These are phyloP conservation scores for Theonella swinhoei DNA, from an alignment of 37 sponge, comb jelly and placozoan genomes.

Conservation along the genomic window DNA sequence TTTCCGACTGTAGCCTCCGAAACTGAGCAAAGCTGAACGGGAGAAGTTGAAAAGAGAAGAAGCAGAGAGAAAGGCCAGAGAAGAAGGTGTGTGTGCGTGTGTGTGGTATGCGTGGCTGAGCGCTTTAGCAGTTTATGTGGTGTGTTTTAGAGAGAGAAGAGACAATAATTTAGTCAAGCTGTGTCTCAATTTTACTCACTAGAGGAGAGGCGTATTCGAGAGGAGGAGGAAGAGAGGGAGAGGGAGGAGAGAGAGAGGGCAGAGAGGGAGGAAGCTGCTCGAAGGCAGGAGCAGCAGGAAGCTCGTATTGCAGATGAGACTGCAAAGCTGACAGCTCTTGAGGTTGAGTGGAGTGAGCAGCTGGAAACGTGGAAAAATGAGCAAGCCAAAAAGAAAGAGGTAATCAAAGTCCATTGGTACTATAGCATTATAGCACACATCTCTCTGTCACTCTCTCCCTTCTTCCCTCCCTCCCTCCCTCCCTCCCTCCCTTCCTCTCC, in stretches of 20 bases:
- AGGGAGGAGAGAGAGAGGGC: constrained; percentile 41
- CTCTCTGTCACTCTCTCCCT: too few species aligned
- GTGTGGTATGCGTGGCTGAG: too few species aligned
- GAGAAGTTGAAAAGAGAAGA: constrained; percentile 74
- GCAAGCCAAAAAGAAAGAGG: constrained; percentile 38
- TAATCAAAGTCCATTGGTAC: too few species aligned
- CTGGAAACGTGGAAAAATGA: constrained; percentile 58
- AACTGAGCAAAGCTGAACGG: constrained; percentile 62
- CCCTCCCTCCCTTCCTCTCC: not conserved
- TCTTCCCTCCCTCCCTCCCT: too few species aligned
- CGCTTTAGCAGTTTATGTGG: too few species aligned
- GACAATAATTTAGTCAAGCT: too few species aligned
- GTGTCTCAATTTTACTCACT: too few species aligned
- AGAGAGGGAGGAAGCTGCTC: constrained; percentile 48
- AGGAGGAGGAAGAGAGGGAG: constrained; percentile 44
- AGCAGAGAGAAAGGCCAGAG: constrained; percentile 76
- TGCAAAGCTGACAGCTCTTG: not conserved
- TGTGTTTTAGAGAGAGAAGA: too few species aligned
- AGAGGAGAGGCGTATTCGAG: constrained; percentile 52
- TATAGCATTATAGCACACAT: too few species aligned
- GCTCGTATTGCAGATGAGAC: constrained; percentile 54
- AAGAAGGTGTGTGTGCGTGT: constrained; percentile 78
- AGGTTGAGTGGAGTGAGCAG: not conserved
- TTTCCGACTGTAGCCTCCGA: constrained; percentile 86
- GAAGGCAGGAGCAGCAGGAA: constrained; percentile 46